phyloP scores from a whole-genome alignment of 1,140 invertebrate genomes.

The Dinothrombium tinctorium region DNA sequence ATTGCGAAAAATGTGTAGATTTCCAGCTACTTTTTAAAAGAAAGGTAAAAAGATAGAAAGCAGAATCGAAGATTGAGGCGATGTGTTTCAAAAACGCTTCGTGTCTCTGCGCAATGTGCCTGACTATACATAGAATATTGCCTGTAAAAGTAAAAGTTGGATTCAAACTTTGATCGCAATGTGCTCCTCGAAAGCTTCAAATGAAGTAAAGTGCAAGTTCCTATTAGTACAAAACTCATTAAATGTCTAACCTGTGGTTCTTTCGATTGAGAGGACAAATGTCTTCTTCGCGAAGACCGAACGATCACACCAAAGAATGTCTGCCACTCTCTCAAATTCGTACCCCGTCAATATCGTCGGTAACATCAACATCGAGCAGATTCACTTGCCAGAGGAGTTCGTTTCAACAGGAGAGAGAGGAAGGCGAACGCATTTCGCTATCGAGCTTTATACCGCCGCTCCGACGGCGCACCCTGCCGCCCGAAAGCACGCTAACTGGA shows the following conservation, averaged over 20 bases:
- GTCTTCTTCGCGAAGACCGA: not conserved
- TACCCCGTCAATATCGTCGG: conserved; percentile 1
- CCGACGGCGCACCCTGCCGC: conserved; percentile 18
- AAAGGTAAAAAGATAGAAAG: too few relatives aligned
- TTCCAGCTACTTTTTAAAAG: too few relatives aligned
- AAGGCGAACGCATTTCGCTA: not conserved
- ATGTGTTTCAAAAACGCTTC: too few relatives aligned
- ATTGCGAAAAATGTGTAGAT: too few relatives aligned
- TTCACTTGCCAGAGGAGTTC: not conserved
- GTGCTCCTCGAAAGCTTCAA: too few relatives aligned
- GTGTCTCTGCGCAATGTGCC: too few relatives aligned
- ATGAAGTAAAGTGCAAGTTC: too few relatives aligned
- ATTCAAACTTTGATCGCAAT: too few relatives aligned
- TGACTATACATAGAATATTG: too few relatives aligned
- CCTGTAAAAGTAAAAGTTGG: too few relatives aligned
- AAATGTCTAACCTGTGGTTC: conserved; percentile 79
- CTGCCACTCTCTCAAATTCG: not conserved
- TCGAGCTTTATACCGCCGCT: conserved; percentile 16
- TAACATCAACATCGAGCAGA: not conserved
- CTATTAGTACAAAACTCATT: too few relatives aligned
- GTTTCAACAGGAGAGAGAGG: not conserved
- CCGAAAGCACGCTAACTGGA: conserved; percentile 37
- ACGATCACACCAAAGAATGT: not conserved
- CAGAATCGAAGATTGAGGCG: too few relatives aligned
- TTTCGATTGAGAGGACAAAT: conserved; percentile 44